Evolutionary conservation across 2,113 vertebrate species (phyloP).

Genomic region (Bungarus multicinctus): DNA sequence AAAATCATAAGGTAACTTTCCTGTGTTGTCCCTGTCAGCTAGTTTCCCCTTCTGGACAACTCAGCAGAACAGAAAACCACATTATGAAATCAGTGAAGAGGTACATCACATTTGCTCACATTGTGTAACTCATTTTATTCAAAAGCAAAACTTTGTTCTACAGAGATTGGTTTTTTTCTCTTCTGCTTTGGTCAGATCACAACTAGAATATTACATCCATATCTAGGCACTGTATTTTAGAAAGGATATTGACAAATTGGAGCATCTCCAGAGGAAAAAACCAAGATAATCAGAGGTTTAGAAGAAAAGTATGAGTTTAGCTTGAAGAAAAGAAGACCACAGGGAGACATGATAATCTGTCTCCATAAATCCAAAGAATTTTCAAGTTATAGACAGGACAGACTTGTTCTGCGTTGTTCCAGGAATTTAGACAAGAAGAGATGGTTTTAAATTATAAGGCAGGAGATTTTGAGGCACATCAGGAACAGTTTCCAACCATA

Average conservation of each 20-base stretch:
- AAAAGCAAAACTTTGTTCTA: not conserved
- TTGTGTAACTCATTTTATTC: not conserved
- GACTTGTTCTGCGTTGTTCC: not conserved
- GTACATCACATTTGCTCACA: not conserved
- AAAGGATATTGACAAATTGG: not conserved
- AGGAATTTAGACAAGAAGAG: not conserved
- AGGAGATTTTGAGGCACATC: not conserved
- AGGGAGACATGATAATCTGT: not conserved
- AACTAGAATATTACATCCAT: not conserved
- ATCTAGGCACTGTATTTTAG: not conserved
- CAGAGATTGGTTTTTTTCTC: not conserved
- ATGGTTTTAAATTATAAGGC: not conserved
- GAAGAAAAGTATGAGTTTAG: not conserved
- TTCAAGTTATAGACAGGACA: not conserved
- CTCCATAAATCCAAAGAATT: not conserved
- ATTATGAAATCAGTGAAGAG: not conserved
- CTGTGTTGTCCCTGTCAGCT: not conserved
- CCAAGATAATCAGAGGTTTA: not conserved
- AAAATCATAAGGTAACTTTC: not conserved
- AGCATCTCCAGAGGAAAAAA: not conserved
- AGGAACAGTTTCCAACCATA: not conserved
- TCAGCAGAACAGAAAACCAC: not conserved
- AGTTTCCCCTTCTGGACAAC: not conserved
- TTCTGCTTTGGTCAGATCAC: not conserved
- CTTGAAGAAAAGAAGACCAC: not conserved